Percentiles rank a stretch among this genome's conserved stretches.
phyloP scores from a whole-genome alignment of 1,140 invertebrate genomes.

The Drosophila lacertosa region DNA sequence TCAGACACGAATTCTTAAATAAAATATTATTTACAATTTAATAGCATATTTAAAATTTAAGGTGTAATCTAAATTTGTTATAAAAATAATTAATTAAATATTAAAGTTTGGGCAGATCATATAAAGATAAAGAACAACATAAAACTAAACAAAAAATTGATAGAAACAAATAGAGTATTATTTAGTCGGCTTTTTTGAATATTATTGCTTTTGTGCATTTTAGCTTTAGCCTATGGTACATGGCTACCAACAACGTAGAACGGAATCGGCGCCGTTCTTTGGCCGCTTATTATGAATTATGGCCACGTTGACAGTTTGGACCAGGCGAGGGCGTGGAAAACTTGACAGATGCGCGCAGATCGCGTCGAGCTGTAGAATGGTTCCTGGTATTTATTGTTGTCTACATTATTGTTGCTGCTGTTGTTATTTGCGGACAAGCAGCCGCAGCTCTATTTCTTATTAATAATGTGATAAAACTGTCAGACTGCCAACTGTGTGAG shows the following conservation, averaged over 20 bases:
- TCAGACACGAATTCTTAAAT: no score
- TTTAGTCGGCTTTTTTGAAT: not conserved
- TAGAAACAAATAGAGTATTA: not conserved
- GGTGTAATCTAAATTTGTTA: no score
- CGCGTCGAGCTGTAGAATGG: constrained; percentile 47
- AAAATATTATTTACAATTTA: no score
- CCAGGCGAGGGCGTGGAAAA: constrained; percentile 78
- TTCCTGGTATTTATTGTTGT: constrained; percentile 66
- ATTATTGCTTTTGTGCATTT: constrained; percentile 12
- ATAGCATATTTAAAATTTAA: no score
- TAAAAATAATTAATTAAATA: not conserved
- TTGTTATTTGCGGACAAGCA: constrained; percentile 20
- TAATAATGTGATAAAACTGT: constrained; percentile 82
- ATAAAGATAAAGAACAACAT: not conserved
- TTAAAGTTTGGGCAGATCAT: no score
- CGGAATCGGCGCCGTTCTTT: constrained; percentile 60
- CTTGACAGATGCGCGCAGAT: constrained; percentile 75
- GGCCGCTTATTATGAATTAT: constrained; percentile 79
- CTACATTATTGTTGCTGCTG: constrained; percentile 12
- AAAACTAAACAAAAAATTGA: no score
- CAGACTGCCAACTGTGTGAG: constrained; percentile 61
- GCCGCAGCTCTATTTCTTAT: constrained; percentile 73
- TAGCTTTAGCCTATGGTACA: constrained; percentile 16
- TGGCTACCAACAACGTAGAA: constrained; percentile 50
- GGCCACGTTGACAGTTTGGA: constrained; percentile 79